Base-by-base conservation (phyloP, 1,140 invertebrate genomes). In the Bilobella aurantiaca region DNA sequence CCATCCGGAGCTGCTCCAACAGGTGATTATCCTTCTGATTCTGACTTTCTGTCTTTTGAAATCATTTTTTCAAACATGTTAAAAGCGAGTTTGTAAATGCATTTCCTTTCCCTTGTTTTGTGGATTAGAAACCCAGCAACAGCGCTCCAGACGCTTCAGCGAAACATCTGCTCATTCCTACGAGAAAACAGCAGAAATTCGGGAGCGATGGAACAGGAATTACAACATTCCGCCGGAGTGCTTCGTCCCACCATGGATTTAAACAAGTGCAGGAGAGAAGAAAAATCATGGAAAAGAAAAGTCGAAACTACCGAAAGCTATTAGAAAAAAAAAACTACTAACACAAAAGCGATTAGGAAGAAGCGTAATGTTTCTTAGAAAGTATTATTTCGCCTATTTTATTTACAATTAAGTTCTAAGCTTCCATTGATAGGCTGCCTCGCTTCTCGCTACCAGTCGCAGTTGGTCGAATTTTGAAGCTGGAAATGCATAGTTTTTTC, bases 181-280 rank as follows among this genome's bases (percentile, higher is more conserved):
- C 30, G 57, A 58, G 57, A 29, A 14, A 8, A 58, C 57, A 14
- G 57, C 57, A 29, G 57, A 58, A 8, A 28, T 58, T 8, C 21
- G 57, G 21, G 57, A 28, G 29, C 5, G 57, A 23, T 58, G 57
- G 57, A 58, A 58, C 29, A 28, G 28, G 29, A 58, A 58, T 23
- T 58, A 58, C 29, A 58, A 29, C 29, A 58, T 58, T 58, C 57
- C 57, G 2, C 57, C 57, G 30, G 57, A 58, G 30, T 58, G 57
- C 28, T 58, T 58, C 23, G 57, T 58, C 57, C 57, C 57, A 31
- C 57, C 57, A 29, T 58, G 57, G 57, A 31, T 58, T 29, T 58
- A 31, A 30, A 53, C 49, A 5, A 16, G 8, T 42, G 37, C 8
- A n/a, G n/a, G 37, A 8, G 37, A 12, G 14, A 42, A 42, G 8